Evolutionary conservation across 2,113 vertebrate genomes (phyloP).

Genomic region (Tichodroma muraria): DNA sequence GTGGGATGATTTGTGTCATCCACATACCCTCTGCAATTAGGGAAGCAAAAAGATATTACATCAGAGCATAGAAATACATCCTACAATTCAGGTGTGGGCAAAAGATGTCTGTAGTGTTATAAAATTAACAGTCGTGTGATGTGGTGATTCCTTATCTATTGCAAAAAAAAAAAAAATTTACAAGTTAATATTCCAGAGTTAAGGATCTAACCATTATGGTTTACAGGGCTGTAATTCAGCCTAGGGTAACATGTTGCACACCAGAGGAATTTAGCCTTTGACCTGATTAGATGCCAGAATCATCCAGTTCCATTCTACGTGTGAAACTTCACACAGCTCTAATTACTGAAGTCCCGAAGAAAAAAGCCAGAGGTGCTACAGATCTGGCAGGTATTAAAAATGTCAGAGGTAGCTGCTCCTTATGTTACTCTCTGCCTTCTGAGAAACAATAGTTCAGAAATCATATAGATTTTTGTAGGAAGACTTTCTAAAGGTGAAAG

Average conservation of each 20-base stretch:
- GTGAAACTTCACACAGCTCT: constrained; percentile 57
- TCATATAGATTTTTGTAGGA: neutral
- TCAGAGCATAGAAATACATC: neutral
- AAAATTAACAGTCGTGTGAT: neutral
- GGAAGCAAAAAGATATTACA: neutral
- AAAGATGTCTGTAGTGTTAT: neutral
- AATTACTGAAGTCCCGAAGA: constrained; percentile 41
- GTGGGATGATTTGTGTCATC: neutral
- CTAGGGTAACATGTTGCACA: neutral
- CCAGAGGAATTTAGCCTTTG: constrained; percentile 58
- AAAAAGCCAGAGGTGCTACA: constrained; percentile 15
- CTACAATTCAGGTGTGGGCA: neutral
- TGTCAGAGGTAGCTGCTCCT: neutral
- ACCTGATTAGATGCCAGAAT: constrained; percentile 41
- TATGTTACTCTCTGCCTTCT: neutral
- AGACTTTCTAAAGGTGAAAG: constrained; percentile 25
- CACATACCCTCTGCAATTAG: neutral
- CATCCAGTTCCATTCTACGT: constrained; percentile 31
- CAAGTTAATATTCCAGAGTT: neutral
- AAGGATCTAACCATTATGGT: neutral
- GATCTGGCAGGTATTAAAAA: constrained; percentile 37
- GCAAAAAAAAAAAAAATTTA: neutral
- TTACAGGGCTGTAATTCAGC: constrained; percentile 17
- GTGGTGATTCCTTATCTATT: neutral
- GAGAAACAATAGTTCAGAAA: constrained; percentile 21